Base-by-base conservation (phyloP, 1,140 invertebrate genomes). In the Aphis craccivora region DNA sequence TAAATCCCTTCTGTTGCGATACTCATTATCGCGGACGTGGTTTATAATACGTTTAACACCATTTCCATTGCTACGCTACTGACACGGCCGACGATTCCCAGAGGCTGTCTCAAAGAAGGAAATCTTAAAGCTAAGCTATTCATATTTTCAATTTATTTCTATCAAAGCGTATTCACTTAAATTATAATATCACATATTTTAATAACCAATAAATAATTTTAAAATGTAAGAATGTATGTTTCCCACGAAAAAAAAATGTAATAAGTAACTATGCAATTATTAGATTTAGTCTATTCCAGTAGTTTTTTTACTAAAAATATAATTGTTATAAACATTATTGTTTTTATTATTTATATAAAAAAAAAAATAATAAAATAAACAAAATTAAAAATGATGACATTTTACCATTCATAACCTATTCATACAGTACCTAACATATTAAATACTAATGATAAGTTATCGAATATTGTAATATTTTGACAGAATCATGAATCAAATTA, bases 11-110 rank as follows among this genome's bases (percentile, higher is more conserved):
- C 67, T 91, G 90, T 81, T 81, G 25, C 43, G 30, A 91, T 81
- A 91, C 67, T 91, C 90, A 91, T 91, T 91, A 91, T 91, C 90
- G 43, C 67, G 60, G 67, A 91, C 67, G 67, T 37, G 90, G 90
- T 91, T 81, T 51, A 91, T 91, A 90, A 53, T 90, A 90, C 48
- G 48, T 51, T 51, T 60, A 48, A 55, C 43, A 91, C 40, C 89
- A 43, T 67, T 30, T 23, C 35, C 30, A 55, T 90, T 76, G 14
- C 48, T 14, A n/a, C 25, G 53, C 25, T 9, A 35, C 30, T 89
- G n/a, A 48, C 20, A 35, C 30, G 22, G 60, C n/a, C 35, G 20
- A 23, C 40, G 35, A 45, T 30, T 40, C 35, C 22, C n/a, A 45
- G n/a, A 40, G 30, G 45, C n/a, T 55, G 45, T 83, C 30, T 92